Percentiles rank a stretch among this genome's conserved stretches.
phyloP scores from a whole-genome alignment of 2,797 vertebrate genomes.

The Falco peregrinus region DNA sequence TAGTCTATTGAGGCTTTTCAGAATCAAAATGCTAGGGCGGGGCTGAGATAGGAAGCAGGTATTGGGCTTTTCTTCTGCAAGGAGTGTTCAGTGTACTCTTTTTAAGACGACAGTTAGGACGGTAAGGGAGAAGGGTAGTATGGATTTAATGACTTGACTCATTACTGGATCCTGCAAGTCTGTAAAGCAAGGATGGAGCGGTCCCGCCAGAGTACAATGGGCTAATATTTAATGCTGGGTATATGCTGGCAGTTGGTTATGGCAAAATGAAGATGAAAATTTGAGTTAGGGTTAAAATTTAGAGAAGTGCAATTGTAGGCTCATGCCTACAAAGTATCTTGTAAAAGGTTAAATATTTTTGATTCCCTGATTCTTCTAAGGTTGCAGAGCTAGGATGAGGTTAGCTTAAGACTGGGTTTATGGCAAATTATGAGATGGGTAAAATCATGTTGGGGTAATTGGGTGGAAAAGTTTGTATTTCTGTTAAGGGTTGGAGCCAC shows the following conservation, averaged over 20 bases:
- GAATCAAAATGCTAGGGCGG: neutral
- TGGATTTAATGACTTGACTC: neutral
- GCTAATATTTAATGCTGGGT: neutral
- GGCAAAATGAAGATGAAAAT: neutral
- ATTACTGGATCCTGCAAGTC: neutral
- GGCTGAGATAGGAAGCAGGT: neutral
- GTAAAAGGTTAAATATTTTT: neutral
- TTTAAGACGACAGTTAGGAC: neutral
- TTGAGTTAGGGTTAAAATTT: neutral
- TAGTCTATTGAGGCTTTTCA: accelerated
- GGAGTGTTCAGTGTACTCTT: neutral
- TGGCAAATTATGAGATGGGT: neutral
- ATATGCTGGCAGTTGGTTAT: neutral
- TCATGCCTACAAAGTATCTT: neutral
- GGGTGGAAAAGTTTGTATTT: neutral
- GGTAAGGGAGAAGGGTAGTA: neutral
- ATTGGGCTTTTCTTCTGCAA: neutral
- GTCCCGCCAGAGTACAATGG: neutral
- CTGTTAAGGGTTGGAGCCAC: neutral
- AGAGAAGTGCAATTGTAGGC: neutral
- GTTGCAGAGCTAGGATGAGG: neutral
- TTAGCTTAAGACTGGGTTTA: neutral
- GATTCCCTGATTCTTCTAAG: neutral
- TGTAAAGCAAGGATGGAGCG: neutral
- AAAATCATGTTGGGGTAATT: neutral